Base-by-base conservation (phyloP, 2,113 vertebrate genomes). In the Trichomycterus rosablanca region DNA sequence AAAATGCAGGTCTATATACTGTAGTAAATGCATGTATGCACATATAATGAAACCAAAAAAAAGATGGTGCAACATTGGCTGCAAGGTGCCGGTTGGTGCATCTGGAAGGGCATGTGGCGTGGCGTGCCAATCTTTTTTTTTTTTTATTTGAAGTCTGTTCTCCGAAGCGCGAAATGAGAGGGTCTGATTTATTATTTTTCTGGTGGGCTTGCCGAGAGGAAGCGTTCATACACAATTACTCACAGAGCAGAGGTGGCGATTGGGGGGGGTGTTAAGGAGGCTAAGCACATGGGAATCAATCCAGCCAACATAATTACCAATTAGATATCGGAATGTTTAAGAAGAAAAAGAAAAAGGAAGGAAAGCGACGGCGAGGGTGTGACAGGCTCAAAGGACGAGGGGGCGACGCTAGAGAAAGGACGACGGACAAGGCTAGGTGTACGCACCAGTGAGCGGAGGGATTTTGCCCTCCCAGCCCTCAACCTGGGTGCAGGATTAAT, bases 161-260 rank as follows among this genome's bases (percentile, higher is more conserved):
- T 86, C 72, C 84, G 80, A 87, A 87, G 87, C 86, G 87, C 87
- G 87, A 89, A 89, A 89, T 89, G 84, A 89, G 87, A 86, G 84
- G 81, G 76, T 85, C 81, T 87, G 87, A 89, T 89, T 89, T 87
- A 87, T 88, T 86, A 87, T 87, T 89, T 87, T 86, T 85, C 84
- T 85, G 81, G 82, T 83, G 82, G 84, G 79, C 80, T 82, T 68
- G 66, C 82, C 81, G 79, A 82, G 84, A 85, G 82, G 86, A 86
- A 84, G 81, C 80, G 76, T 82, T 87, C 83, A 85, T 87, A 89
- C 86, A 88, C 86, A 87, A 87, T 87, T 86, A 88, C 84, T 79
- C 81, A 79, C 78, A 55, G 70, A 74, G 78, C 44, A 67, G 71
- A 40, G 46, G 71, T 26, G 63, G 46, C 59, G 45, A 46, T 23